phyloP scores from a whole-genome alignment of 30 jellyfish, hydroid and myxozoan species.

The Euphysa ruthae region DNA sequence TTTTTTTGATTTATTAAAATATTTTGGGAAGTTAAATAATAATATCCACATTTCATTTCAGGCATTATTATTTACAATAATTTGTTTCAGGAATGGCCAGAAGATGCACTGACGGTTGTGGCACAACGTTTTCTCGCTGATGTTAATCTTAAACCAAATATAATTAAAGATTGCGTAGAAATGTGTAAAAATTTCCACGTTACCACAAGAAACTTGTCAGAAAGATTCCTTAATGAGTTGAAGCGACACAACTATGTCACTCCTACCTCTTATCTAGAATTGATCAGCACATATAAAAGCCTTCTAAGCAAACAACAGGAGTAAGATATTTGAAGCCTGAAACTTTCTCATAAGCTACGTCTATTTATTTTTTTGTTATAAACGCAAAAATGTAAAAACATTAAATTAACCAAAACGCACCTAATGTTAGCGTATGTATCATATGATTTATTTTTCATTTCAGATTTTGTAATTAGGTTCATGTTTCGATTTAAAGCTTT shows the following conservation, averaged over 20 bases:
- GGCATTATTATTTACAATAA: background rate
- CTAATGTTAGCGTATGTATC: too few relatives aligned
- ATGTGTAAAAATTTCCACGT: conserved; percentile 90
- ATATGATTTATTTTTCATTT: too few relatives aligned
- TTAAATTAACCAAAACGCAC: too few relatives aligned
- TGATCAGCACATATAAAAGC: conserved; percentile 88
- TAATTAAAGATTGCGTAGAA: conserved; percentile 81
- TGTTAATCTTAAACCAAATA: conserved; percentile 68
- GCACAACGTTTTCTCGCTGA: conserved; percentile 96
- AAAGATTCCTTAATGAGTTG: conserved; percentile 73
- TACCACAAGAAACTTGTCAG: conserved; percentile 83
- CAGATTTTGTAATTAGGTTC: too few relatives aligned
- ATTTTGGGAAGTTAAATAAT: too few relatives aligned
- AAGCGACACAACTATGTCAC: conserved; percentile 97
- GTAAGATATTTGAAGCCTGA: too few relatives aligned
- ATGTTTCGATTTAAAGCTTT: too few relatives aligned
- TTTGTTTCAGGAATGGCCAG: conserved; percentile 93
- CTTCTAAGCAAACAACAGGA: conserved; percentile 79
- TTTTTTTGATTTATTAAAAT: too few relatives aligned
- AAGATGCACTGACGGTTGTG: conserved; percentile 97
- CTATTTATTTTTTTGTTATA: too few relatives aligned
- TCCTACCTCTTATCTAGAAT: conserved; percentile 95
- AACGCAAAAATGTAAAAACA: too few relatives aligned
- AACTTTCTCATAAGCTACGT: too few relatives aligned
- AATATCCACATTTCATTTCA: too few relatives aligned